These are phyloP conservation scores for Labeo catla DNA, from an alignment of 2,113 vertebrate species.

Conservation along the genomic window DNA sequence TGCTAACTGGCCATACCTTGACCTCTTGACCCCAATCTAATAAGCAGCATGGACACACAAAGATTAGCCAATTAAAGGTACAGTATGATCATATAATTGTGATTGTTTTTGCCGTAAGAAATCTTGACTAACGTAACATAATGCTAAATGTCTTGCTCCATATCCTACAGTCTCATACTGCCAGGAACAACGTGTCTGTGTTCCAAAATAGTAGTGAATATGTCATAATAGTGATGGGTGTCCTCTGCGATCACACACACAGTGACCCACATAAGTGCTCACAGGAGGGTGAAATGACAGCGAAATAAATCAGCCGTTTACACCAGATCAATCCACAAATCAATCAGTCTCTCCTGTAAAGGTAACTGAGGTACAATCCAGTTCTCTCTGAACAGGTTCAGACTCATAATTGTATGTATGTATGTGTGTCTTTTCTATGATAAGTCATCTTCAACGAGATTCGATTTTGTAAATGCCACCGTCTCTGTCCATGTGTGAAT, in stretches of 20 bases:
- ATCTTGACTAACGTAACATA: neutral
- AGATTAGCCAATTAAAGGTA: neutral
- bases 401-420: neutral
- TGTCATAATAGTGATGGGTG: constrained; percentile 45
- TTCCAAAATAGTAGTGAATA: constrained; percentile 38
- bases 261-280: constrained; percentile 36
- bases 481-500: constrained; percentile 20
- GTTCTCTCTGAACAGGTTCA: neutral
- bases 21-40: neutral
- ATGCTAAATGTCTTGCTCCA: constrained; percentile 8
- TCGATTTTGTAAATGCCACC: constrained; percentile 2
- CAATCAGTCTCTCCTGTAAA: neutral
- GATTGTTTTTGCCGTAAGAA: neutral
- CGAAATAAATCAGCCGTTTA: constrained; percentile 25
- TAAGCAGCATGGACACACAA: neutral
- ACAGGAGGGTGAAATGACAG: constrained; percentile 32
- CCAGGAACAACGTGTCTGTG: neutral
- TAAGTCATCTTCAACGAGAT: neutral
- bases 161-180: neutral
- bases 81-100: too few species aligned
- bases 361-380: neutral
- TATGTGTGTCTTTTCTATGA: neutral
- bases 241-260: constrained; percentile 12
- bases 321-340: constrained; percentile 31
- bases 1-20: neutral